Conservation (phyloP, 2,113 vertebrate species). For the Corvus moneduloides region DNA sequence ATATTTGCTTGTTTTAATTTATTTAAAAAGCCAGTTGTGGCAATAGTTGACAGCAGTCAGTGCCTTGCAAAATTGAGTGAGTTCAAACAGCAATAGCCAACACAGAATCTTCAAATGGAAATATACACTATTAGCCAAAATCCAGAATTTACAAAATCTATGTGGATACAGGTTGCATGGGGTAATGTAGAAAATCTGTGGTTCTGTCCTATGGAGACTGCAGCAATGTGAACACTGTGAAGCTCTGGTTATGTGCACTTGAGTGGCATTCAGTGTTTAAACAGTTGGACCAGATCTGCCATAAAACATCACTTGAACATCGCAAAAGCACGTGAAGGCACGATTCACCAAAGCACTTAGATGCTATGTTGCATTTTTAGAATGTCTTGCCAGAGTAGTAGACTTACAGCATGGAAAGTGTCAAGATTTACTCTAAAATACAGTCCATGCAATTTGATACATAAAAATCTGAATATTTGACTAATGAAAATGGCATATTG, state of each 20-base stretch:
- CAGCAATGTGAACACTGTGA: fast-evolving
- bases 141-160: not conserved
- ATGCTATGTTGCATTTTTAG: not conserved
- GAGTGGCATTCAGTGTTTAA: not conserved
- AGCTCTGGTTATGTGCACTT: not conserved
- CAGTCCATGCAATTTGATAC: not conserved
- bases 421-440: not conserved
- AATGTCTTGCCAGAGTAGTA: not conserved
- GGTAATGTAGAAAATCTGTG: not conserved
- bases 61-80: not conserved
- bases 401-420: not conserved
- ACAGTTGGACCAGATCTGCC: not conserved
- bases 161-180: not conserved
- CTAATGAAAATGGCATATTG: not conserved
- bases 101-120: not conserved
- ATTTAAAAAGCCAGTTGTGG: not conserved
- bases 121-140: not conserved
- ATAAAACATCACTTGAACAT: not conserved
- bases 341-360: not conserved
- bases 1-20: not conserved
- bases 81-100: not conserved
- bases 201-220: not conserved
- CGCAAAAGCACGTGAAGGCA: not conserved
- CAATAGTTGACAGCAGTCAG: not conserved
- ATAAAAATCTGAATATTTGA: not conserved